Percentiles rank a stretch among this genome's conserved stretches.
phyloP scores from a whole-genome alignment of 1,140 invertebrate genomes.

The Euschistus heros region DNA sequence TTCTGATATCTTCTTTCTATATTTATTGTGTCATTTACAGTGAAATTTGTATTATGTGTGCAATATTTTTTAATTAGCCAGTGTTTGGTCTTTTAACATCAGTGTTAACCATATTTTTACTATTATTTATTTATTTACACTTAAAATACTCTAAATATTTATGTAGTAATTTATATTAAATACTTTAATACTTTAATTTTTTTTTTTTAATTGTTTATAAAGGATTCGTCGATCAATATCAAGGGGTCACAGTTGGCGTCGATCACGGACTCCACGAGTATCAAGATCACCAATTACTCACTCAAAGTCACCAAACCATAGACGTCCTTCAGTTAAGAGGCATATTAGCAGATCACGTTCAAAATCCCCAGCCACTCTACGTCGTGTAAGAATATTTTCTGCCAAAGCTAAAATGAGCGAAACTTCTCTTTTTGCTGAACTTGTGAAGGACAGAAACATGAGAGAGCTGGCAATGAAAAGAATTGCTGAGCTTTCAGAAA shows the following conservation, averaged over 20 bases:
- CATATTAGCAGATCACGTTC: slow-evolving; percentile 17
- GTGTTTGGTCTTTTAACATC: no score
- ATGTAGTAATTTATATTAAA: no score
- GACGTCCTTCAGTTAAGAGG: slow-evolving; percentile 10
- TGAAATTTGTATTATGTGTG: no score
- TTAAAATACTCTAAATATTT: no score
- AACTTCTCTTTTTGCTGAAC: slow-evolving; percentile 75
- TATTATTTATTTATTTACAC: no score
- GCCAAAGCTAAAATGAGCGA: slow-evolving; percentile 59
- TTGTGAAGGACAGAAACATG: slow-evolving; percentile 74
- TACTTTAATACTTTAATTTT: no score
- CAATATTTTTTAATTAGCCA: no score
- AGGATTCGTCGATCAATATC: slow-evolving; percentile 25
- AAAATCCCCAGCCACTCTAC: slow-evolving; percentile 25
- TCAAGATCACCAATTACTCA: background rate
- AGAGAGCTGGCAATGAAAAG: slow-evolving; percentile 58
- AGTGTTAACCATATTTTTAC: no score
- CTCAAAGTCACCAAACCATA: background rate
- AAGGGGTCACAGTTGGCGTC: slow-evolving; percentile 3
- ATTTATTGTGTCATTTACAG: no score
- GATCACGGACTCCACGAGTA: background rate
- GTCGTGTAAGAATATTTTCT: slow-evolving; percentile 27
- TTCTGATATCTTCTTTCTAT: no score
- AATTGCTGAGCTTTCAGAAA: slow-evolving; percentile 51
- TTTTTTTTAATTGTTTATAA: background rate